Conservation (phyloP, 2,113 vertebrate genomes). For the Setophaga kirtlandii region DNA sequence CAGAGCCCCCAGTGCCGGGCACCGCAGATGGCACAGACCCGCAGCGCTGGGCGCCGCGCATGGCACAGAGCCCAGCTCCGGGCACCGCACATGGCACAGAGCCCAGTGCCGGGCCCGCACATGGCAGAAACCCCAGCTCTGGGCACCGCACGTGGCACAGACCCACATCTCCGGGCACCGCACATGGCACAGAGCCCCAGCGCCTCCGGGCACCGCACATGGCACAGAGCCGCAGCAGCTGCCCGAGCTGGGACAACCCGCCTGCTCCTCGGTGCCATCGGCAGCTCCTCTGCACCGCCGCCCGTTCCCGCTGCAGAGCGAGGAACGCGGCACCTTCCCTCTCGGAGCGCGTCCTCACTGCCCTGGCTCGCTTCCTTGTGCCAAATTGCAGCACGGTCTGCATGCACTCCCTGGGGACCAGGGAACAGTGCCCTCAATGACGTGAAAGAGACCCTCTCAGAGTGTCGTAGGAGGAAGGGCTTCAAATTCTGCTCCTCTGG, state of each 20-base stretch:
- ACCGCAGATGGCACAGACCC: too few relatives aligned
- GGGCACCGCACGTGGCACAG: too few relatives aligned
- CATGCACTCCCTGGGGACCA: fast-evolving
- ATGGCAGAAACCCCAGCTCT: too few relatives aligned
- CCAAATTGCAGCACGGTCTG: fast-evolving
- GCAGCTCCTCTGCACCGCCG: fast-evolving
- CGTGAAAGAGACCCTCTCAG: not conserved
- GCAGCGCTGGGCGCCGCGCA: too few relatives aligned
- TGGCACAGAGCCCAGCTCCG: too few relatives aligned
- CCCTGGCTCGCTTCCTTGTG: fast-evolving
- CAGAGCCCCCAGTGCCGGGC: too few relatives aligned
- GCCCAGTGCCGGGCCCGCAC: too few relatives aligned
- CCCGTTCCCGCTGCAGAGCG: not conserved
- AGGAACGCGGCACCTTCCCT: fast-evolving
- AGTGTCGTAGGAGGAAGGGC: not conserved
- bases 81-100: too few relatives aligned
- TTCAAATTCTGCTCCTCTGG: not conserved
- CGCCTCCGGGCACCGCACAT: too few relatives aligned
- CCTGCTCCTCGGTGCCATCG: fast-evolving
- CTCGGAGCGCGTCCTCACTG: fast-evolving
- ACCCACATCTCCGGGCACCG: too few relatives aligned
- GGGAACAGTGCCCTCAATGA: fast-evolving
- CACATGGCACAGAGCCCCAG: not conserved
- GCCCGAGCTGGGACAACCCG: not conserved
- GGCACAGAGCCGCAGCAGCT: not conserved